Evolutionary conservation across 2,797 vertebrate genomes (phyloP).

Genomic region (Borostomias antarcticus): DNA sequence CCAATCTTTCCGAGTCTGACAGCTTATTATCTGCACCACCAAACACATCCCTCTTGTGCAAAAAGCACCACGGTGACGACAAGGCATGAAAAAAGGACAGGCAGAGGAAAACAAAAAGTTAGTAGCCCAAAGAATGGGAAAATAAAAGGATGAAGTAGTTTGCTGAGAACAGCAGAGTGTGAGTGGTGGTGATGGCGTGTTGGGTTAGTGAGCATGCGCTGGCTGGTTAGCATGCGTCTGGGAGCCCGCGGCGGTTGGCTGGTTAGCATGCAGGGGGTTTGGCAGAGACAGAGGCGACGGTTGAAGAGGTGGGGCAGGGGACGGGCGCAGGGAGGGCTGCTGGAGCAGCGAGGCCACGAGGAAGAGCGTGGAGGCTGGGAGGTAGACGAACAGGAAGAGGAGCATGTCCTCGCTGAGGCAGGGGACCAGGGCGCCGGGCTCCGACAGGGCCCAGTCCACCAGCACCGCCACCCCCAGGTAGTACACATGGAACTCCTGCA

Average conservation of each 20-base stretch:
- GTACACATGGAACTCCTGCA: conserved; percentile 93
- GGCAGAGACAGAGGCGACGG: conserved; percentile 26
- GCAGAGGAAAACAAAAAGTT: not conserved
- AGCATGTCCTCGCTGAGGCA: conserved; percentile 91
- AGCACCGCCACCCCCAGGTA: conserved; percentile 91
- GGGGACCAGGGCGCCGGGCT: conserved; percentile 81
- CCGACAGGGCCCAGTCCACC: conserved; percentile 90
- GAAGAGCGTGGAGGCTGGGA: conserved; percentile 93
- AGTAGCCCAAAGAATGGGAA: conserved; percentile 33
- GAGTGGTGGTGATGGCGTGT: conserved; percentile 29
- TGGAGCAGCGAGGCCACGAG: conserved; percentile 87
- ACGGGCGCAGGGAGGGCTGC: conserved; percentile 41
- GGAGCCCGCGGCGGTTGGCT: not conserved
- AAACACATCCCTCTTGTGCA: conserved; percentile 17
- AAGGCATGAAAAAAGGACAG: conserved; percentile 39
- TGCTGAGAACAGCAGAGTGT: conserved; percentile 28
- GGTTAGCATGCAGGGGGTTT: conserved; percentile 9
- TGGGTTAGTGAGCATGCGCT: conserved; percentile 19
- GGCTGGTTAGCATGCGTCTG: conserved; percentile 34
- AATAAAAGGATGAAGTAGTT: conserved; percentile 16
- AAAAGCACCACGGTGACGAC: conserved; percentile 53
- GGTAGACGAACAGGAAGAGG: conserved; percentile 92
- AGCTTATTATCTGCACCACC: conserved; percentile 31
- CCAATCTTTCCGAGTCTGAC: conserved; percentile 19
- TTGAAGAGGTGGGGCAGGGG: conserved; percentile 21